Conservation (phyloP, 2,888 invertebrate species). For the Formica aserva region DNA sequence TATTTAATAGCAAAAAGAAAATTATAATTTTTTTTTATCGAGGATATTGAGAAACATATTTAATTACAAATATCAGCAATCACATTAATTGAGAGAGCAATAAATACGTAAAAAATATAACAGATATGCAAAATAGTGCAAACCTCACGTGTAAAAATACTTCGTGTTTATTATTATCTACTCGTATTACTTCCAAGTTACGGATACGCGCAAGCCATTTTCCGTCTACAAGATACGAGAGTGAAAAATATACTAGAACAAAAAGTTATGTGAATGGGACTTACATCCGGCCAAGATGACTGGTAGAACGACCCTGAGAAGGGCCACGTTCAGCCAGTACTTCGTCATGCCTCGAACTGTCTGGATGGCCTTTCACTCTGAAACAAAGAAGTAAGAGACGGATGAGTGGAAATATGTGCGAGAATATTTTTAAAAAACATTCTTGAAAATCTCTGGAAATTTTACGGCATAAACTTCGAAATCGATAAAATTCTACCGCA, state of each 20-base stretch:
- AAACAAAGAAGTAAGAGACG: constrained; percentile 59
- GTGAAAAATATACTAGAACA: neutral
- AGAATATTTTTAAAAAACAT: neutral
- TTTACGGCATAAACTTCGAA: constrained; percentile 54
- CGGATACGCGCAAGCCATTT: neutral
- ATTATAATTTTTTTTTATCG: neutral
- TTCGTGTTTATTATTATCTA: neutral
- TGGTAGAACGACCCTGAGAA: constrained; percentile 87
- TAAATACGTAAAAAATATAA: neutral
- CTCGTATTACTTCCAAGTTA: neutral
- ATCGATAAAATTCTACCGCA: constrained; percentile 70
- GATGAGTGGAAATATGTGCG: constrained; percentile 19
- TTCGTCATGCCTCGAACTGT: constrained; percentile 84
- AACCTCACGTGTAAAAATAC: neutral
- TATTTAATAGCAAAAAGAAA: too few species aligned
- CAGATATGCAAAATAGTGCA: neutral
- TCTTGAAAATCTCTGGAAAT: constrained; percentile 56
- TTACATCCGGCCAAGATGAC: constrained; percentile 87
- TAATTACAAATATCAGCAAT: neutral
- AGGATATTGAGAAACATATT: neutral
- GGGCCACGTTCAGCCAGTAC: constrained; percentile 86
- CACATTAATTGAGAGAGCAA: neutral
- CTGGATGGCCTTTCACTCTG: constrained; percentile 74
- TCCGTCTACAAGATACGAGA: neutral
- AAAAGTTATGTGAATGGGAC: constrained; percentile 71